Conservation (phyloP, 2,888 invertebrate species). For the Noctua janthina region DNA sequence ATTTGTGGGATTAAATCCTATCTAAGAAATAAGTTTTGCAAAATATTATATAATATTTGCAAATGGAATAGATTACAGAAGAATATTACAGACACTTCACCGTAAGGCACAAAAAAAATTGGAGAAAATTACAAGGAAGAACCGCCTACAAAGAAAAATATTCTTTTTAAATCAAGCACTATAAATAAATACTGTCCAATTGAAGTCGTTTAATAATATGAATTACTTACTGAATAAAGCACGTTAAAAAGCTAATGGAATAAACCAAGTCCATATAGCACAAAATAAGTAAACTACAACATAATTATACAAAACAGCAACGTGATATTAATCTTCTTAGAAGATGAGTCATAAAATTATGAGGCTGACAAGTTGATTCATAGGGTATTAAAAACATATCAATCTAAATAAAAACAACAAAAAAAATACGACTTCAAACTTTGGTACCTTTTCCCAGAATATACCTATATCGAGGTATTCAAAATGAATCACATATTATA, state of each 20-base stretch:
- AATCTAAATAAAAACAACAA: slow-evolving; percentile 15
- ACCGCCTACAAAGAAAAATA: too few relatives aligned
- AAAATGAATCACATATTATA: slow-evolving; percentile 23
- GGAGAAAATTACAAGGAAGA: too few relatives aligned
- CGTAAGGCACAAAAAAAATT: too few relatives aligned
- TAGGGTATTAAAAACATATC: slow-evolving; percentile 48
- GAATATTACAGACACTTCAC: neutral
- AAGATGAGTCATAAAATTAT: slow-evolving; percentile 27
- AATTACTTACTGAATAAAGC: neutral
- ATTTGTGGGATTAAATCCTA: neutral
- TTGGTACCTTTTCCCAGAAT: slow-evolving; percentile 6
- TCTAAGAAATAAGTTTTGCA: neutral
- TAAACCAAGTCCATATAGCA: too few relatives aligned
- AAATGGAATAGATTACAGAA: neutral
- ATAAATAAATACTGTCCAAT: neutral
- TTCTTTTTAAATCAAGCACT: too few relatives aligned
- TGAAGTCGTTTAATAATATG: neutral
- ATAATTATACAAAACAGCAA: slow-evolving; percentile 17
- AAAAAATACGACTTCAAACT: neutral
- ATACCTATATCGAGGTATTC: neutral
- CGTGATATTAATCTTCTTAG: slow-evolving; percentile 11
- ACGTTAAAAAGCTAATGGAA: too few relatives aligned
- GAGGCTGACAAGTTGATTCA: slow-evolving; percentile 42
- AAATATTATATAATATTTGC: neutral
- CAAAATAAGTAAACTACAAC: neutral